Evolutionary conservation across 2,797 vertebrate genomes (phyloP).

Genomic region (Australoheros facetus): DNA sequence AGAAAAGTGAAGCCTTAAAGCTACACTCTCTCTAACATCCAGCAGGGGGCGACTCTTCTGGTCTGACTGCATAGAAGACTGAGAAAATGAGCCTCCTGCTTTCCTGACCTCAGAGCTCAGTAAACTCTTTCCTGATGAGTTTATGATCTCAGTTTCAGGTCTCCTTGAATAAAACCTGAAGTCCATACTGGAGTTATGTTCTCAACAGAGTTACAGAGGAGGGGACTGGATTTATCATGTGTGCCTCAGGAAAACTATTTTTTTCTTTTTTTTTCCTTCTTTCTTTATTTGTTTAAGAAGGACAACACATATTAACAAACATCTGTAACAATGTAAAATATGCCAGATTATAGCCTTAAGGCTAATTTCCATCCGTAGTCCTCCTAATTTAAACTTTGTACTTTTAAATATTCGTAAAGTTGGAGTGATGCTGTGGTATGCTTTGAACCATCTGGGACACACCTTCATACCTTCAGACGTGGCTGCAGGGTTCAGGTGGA

Average conservation of each 20-base stretch:
- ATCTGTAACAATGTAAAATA: no score
- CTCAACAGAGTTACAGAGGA: neutral
- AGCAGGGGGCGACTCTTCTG: no score
- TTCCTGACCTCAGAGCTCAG: neutral
- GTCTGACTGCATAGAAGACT: no score
- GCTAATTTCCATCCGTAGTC: no score
- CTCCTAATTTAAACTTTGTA: neutral
- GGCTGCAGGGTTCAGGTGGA: neutral
- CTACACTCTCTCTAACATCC: no score
- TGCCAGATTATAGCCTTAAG: no score
- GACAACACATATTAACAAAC: no score
- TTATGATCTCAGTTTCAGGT: neutral
- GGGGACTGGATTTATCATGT: neutral
- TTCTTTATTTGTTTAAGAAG: no score
- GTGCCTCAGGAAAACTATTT: neutral
- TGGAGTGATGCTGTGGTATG: no score
- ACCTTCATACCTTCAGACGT: neutral
- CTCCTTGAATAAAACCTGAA: neutral
- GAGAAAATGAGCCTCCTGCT: neutral
- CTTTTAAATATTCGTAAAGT: neutral
- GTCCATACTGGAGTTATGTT: neutral
- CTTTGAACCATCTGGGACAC: neutral
- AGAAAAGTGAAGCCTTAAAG: no score
- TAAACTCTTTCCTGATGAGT: neutral
- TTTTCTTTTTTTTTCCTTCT: no score